Conservation (phyloP, 1,140 invertebrate genomes). For the Thaumatotibia leucotreta region DNA sequence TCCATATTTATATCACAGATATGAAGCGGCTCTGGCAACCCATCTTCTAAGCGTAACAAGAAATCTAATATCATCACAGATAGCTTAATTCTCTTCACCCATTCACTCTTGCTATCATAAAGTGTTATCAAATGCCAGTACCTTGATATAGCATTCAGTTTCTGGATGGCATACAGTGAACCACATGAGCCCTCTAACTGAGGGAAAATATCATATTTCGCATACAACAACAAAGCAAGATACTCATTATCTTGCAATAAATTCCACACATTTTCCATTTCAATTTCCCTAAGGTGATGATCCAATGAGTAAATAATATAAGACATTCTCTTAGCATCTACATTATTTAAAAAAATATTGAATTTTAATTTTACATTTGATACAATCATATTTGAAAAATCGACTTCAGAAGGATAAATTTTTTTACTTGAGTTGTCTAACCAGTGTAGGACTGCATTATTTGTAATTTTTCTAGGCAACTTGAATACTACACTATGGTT, state of each 20-base stretch:
- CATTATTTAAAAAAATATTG: conserved; percentile 71
- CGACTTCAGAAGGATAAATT: conserved; percentile 75
- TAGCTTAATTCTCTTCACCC: conserved; percentile 73
- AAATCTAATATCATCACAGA: conserved; percentile 80
- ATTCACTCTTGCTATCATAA: conserved; percentile 62
- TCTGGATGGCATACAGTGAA: conserved; percentile 78
- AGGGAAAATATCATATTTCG: conserved; percentile 79
- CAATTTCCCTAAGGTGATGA: conserved; percentile 50
- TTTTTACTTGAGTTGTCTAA: conserved; percentile 66
- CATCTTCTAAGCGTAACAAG: conserved; percentile 77
- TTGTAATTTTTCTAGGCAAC: conserved; percentile 53
- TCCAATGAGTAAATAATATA: conserved; percentile 17
- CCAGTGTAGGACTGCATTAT: conserved; percentile 65
- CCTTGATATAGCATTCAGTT: conserved; percentile 69
- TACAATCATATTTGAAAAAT: conserved; percentile 74
- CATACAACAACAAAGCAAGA: conserved; percentile 77
- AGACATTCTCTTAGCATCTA: conserved; percentile 68
- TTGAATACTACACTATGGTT: conserved; percentile 77
- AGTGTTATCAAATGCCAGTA: conserved; percentile 53
- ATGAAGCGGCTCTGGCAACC: conserved; percentile 77
- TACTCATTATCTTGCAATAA: conserved; percentile 83
- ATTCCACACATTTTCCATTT: conserved; percentile 80
- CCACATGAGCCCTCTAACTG: conserved; percentile 83
- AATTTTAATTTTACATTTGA: conserved; percentile 74
- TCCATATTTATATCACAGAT: conserved; percentile 82